phyloP scores from a whole-genome alignment of 2,113 vertebrate genomes.

The Cercopithecus mona region DNA sequence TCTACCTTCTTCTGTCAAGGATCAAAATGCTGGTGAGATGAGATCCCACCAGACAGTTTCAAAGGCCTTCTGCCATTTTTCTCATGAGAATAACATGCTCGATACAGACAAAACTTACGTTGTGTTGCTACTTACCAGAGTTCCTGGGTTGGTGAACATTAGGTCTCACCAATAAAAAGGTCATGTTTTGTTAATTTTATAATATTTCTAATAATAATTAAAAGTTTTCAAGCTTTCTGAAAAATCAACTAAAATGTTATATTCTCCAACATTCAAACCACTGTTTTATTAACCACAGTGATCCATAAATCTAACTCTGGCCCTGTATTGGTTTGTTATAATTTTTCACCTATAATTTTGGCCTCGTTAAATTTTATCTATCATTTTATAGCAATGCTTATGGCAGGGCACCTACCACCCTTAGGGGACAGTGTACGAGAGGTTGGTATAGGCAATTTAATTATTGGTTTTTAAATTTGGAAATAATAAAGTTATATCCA shows the following conservation, averaged over 20 bases:
- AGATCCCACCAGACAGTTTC: not conserved
- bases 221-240: not conserved
- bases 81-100: not conserved
- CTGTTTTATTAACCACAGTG: not conserved
- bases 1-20: not conserved
- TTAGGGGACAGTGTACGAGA: not conserved
- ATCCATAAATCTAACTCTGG: not conserved
- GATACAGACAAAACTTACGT: not conserved
- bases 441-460: not conserved
- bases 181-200: not conserved
- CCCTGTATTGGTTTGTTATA: not conserved
- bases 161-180: not conserved
- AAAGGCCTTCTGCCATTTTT: not conserved
- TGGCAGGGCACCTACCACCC: not conserved
- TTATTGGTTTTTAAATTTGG: conserved; percentile 51
- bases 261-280: not conserved
- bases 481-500: conserved; percentile 54
- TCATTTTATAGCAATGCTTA: not conserved
- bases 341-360: not conserved
- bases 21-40: not conserved
- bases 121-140: not conserved
- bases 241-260: not conserved
- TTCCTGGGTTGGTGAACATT: conserved; percentile 6
- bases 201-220: not conserved
- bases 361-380: not conserved